Base-by-base conservation (phyloP, 53 echinoderm and acorn worm genomes). In the Crossaster papposus region DNA sequence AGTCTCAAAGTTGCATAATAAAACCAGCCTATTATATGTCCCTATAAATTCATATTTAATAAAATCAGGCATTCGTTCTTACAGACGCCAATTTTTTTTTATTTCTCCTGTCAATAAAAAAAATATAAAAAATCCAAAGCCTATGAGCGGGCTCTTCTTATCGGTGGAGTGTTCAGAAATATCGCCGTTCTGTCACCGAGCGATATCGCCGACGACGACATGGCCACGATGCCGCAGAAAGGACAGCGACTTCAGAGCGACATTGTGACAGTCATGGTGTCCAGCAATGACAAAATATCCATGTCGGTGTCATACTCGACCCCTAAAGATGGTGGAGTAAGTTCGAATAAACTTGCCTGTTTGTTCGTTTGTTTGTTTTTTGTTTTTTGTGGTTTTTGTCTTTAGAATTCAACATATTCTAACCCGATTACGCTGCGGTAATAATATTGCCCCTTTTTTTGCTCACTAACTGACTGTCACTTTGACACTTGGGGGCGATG, bases 101-200 rank as follows among this genome's bases (percentile, higher is more conserved):
- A 20, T 51, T 23, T 15, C 7, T 53, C 20, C 35, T 29, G 51
- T 24, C 79, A 53, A 52, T 35, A 36, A 1, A 13, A 23, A 23
- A 24, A 24, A 78, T n/a, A n/a, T n/a, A n/a, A n/a, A n/a, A n/a
- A n/a, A n/a, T n/a, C n/a, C n/a, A 79, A 79, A 80, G 81, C 64
- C 30, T 8, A 83, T 17, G 30, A 38, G 1, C 68, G 83, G 17
- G 83, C 70, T 35, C 44, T 83, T 38, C 7, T 83, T 1, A 51
- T 62, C 8, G 83, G 83, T 28, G 83, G 83, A 1, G 68, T 83
- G 83, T 83, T 83, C 50, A 36, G 70, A 35, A 83, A 83, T 34
- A 70, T 83, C 5, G 83, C 70, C 5, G 36, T 30, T 0, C 1
- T 70, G 17, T 83, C 83, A 29, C 22, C 64, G 35, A 51, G 62